Conservation (phyloP, 2,888 invertebrate species). For the Tipula lateralis region DNA sequence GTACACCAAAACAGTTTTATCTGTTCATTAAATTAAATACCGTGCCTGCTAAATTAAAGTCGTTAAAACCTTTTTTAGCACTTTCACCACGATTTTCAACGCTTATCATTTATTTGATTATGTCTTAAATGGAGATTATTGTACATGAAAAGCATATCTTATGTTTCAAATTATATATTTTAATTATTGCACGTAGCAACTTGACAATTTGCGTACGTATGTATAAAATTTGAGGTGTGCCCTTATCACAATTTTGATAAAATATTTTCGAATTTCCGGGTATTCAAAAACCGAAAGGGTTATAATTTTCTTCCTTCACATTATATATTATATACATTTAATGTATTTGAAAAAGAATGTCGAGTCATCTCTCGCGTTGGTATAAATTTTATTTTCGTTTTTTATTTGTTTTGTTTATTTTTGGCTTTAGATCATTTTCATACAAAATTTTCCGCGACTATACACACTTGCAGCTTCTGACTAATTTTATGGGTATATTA, state of each 20-base stretch:
- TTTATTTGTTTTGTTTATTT: background rate
- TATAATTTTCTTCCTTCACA: background rate
- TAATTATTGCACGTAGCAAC: background rate
- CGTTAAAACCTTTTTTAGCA: background rate
- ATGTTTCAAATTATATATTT: background rate
- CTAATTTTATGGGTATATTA: background rate
- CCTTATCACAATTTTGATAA: background rate
- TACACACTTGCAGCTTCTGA: background rate
- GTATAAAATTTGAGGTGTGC: background rate
- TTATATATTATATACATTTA: too few relatives aligned
- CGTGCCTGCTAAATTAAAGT: background rate
- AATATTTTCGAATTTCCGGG: background rate
- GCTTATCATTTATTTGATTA: conserved; percentile 19
- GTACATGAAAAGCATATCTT: background rate
- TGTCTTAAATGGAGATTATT: background rate
- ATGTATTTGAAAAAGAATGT: background rate
- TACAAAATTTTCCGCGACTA: background rate
- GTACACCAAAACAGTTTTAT: background rate
- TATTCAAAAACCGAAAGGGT: background rate
- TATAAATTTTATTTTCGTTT: background rate
- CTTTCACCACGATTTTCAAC: conserved; percentile 11
- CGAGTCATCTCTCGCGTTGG: background rate
- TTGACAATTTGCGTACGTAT: background rate
- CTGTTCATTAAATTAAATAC: background rate
- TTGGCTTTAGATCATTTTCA: background rate